Evolutionary conservation across 1,140 invertebrate genomes (phyloP).

Genomic region (Prorops nasuta): DNA sequence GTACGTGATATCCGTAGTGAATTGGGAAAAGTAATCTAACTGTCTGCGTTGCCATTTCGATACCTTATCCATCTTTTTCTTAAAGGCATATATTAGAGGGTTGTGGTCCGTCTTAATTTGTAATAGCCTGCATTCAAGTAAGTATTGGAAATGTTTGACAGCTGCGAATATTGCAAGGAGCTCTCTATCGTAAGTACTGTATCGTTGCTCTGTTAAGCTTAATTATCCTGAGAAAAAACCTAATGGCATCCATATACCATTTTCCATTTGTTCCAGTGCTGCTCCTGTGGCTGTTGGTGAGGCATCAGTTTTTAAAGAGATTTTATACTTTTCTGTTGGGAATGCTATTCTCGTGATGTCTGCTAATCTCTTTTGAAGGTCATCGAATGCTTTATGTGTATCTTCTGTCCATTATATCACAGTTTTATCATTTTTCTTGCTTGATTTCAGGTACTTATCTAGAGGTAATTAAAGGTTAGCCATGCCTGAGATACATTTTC

Average conservation of each 20-base stretch:
- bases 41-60: neutral
- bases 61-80: neutral
- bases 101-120: conserved; percentile 6
- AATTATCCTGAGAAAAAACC: neutral
- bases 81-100: conserved; percentile 1
- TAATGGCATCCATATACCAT: neutral
- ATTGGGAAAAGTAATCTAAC: conserved; percentile 4
- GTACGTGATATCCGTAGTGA: neutral
- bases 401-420: neutral
- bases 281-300: neutral
- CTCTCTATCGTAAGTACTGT: neutral
- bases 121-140: neutral
- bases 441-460: neutral
- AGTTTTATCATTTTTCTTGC: conserved; percentile 2
- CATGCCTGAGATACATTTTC: neutral
- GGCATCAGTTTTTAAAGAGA: neutral
- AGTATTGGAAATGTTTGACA: neutral
- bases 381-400: neutral
- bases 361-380: neutral
- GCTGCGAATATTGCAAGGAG: neutral
- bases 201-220: neutral
- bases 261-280: neutral
- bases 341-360: neutral
- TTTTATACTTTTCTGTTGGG: neutral
- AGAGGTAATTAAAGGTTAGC: neutral